Conservation (phyloP, 2,888 invertebrate genomes). For the Brachyptera putata region DNA sequence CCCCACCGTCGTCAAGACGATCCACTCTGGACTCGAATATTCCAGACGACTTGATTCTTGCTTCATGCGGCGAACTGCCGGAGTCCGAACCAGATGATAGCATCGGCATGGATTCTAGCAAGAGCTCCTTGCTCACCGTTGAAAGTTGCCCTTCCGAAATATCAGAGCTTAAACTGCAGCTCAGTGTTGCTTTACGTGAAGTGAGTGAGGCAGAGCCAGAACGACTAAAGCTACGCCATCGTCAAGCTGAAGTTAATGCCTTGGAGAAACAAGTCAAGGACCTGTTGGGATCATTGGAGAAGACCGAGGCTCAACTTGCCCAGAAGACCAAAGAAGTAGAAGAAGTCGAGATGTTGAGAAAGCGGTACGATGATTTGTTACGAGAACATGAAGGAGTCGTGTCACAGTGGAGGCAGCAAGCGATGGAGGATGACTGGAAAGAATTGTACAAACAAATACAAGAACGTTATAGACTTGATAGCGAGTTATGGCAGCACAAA, state of each 20-base stretch:
- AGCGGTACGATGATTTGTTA: constrained; percentile 48
- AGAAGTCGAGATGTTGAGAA: constrained; percentile 57
- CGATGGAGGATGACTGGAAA: constrained; percentile 31
- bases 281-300: constrained; percentile 66
- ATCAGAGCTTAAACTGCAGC: constrained; percentile 65
- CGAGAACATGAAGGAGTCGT: constrained; percentile 33
- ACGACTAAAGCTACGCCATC: constrained; percentile 63
- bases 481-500: constrained; percentile 60
- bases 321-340: constrained; percentile 67
- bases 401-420: constrained; percentile 31
- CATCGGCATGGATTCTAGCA: constrained; percentile 30
- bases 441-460: constrained; percentile 31
- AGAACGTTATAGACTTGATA: constrained; percentile 46
- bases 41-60: constrained; percentile 53
- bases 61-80: constrained; percentile 40
- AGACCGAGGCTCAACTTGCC: constrained; percentile 70
- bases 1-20: constrained; percentile 56
- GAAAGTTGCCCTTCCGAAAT: constrained; percentile 64
- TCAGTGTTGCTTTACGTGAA: constrained; percentile 59
- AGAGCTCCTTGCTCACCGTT: constrained; percentile 43
- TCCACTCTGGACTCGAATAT: constrained; percentile 44
- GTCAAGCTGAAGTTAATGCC: constrained; percentile 64
- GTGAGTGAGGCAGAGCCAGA: constrained; percentile 67
- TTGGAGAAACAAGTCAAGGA: constrained; percentile 75
- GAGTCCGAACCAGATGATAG: constrained; percentile 39